Base-by-base conservation (phyloP, 2,888 invertebrate genomes). In the Pantelozetes paolii region DNA sequence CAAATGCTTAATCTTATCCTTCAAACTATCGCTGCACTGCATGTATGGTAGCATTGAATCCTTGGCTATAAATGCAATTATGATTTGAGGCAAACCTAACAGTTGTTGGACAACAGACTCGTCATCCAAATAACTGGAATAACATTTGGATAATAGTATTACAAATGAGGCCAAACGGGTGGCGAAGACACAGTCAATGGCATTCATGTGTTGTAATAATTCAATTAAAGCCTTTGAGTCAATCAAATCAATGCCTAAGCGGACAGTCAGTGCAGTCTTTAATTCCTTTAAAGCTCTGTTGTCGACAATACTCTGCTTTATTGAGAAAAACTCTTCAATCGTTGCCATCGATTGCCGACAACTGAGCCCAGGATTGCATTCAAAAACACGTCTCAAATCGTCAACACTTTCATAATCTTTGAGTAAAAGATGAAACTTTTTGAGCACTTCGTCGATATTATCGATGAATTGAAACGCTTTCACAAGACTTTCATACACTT, bases 111-210 rank as follows among this genome's bases (percentile, higher is more conserved):
- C 28, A 23, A 57, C 57, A 13, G 57, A 23, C 15, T 57, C 28
- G 28, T 62, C 62, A 30, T 62, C 30, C 11, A 62, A 62, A 30
- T 62, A 62, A 28, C 18, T 3, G 11, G 62, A 18, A 30, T 62
- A 62, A n/a, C 30, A 28, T 62, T 28, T 62, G n/a, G 62, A 18
- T 11, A 62, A 30, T 30, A 62, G 26, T 30, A 62, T n/a, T 1
- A 62, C n/a, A 32, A 62, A 32, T 26, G 62, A 62, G 20, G 62
- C 32, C 62, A 62, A 62, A 62, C 62, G 62, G 11, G 15, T 13
- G 18, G 32, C 62, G 26, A 62, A 62, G 3, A 8, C 30, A 13
- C 2, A 2, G n/a, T 62, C 62, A 28, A 62, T 18, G 20, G 3
- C 13, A n/a, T 62, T 11, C 62, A 62, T 62, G 20, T 30, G 62